Evolutionary conservation across 2,797 vertebrate species (phyloP), one percentile per base, ranked within the genome.

Genomic region (Anomalospiza imberbis): DNA sequence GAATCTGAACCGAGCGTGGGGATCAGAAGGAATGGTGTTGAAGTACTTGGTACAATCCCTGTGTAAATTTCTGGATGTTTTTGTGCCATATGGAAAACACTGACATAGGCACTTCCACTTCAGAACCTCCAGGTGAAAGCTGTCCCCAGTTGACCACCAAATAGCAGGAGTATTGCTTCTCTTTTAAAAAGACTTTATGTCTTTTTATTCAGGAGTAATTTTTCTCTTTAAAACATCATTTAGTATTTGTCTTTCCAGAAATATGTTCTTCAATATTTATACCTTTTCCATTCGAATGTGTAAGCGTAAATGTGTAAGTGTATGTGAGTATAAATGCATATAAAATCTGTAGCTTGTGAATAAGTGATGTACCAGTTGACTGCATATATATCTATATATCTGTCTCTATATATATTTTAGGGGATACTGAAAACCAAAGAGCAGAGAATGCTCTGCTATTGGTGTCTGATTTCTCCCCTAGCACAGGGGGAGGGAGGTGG

Each of bases 391-490:
- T 47, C 65, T 93, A 26, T 55, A 12, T 34, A 22, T 34, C 4
- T 58, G 34, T 73, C 61, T 88, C 40, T 70, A 24, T 70, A 34
- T 57, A n/a, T 57, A 9, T 38, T 93, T 87, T 82, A 74, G 75
- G 42, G 53, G 42, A 29, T 88, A 36, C 78, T 92, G 81, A 66
- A 80, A 83, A 86, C 86, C 79, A 29, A 65, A 85, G 90, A 85
- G 80, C 55, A 76, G 74, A 73, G 42, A 53, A 31, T 73, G 60
- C 50, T 93, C n/a, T 91, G 93, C 61, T 89, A 76, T 91, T 84
- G 74, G 81, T 92, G 60, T 92, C 86, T 82, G 13, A 61, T 93
- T 95, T 93, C 93, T 92, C 81, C 94, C 68, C 74, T 76, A 71
- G 90, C 86, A 44, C 29, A 71, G 88, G 40, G 86, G 84, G 57